Percentiles rank a stretch among this genome's conserved stretches.
These are phyloP conservation scores for Philereme vetulata DNA, from an alignment of 2,888 invertebrate genomes.

Conservation along the genomic window DNA sequence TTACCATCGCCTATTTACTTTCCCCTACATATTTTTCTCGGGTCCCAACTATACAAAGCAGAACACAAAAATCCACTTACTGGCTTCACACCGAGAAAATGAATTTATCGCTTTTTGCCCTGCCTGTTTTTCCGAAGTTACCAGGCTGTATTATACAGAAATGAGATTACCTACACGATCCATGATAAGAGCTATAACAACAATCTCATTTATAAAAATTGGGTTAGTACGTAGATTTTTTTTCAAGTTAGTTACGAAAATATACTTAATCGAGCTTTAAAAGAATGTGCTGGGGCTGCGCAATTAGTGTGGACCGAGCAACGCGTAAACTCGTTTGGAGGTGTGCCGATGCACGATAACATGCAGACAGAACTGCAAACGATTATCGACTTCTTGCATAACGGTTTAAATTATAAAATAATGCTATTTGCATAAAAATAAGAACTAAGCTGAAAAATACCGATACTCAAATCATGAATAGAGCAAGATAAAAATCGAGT, in stretches of 20 bases:
- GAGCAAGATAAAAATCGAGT: not conserved
- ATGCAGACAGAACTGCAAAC: not conserved
- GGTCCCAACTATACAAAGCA: constrained; percentile 7
- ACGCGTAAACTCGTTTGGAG: not conserved
- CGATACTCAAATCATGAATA: not conserved
- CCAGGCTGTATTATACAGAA: constrained; percentile 4
- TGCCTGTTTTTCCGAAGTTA: constrained; percentile 12
- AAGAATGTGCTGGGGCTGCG: not conserved
- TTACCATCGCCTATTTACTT: not conserved
- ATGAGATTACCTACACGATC: constrained; percentile 3
- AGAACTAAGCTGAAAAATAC: too few relatives aligned
- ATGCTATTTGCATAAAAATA: too few relatives aligned
- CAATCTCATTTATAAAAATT: not conserved
- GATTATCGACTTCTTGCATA: not conserved
- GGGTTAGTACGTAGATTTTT: too few relatives aligned
- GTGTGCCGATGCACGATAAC: constrained; percentile 16
- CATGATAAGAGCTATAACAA: not conserved
- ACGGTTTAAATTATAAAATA: too few relatives aligned
- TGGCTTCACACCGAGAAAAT: constrained; percentile 10
- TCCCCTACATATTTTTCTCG: not conserved
- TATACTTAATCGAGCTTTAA: not conserved
- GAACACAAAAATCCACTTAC: constrained; percentile 27
- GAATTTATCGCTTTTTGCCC: constrained; percentile 22
- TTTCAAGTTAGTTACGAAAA: not conserved
- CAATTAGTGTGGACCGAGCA: constrained; percentile 20